Conservation (phyloP, 2,797 vertebrate species). For the Thalassophryne amazonica region DNA sequence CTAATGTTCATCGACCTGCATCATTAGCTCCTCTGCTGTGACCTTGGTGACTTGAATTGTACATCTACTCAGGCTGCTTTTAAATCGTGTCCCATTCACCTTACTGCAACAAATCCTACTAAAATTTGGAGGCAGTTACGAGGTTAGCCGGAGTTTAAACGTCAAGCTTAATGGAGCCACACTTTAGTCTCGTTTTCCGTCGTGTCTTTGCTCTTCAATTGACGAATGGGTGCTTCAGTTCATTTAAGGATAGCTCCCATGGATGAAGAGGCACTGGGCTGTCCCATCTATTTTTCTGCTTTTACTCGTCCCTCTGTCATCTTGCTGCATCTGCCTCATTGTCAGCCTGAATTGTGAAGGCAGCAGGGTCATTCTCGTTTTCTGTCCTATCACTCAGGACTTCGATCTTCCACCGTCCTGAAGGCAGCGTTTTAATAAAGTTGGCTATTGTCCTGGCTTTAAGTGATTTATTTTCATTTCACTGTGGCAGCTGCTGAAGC, state of each 20-base stretch:
- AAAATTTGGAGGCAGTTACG: neutral
- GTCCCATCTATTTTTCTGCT: neutral
- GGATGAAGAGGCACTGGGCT: too few relatives aligned
- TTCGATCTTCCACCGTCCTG: conserved; percentile 33
- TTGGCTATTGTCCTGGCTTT: conserved; percentile 40
- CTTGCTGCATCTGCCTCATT: neutral
- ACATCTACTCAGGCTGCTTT: neutral
- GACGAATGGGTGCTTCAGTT: too few relatives aligned
- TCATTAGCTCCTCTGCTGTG: neutral
- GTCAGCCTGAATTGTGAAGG: conserved; percentile 25
- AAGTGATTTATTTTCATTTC: conserved; percentile 67
- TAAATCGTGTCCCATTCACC: neutral
- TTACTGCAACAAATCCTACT: neutral
- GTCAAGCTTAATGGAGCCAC: neutral
- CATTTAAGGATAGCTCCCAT: too few relatives aligned
- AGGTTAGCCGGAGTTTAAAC: neutral
- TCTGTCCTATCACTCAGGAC: conserved; percentile 15
- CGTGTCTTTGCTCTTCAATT: too few relatives aligned
- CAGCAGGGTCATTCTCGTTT: conserved; percentile 17
- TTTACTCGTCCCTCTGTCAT: neutral
- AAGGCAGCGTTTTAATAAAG: conserved; percentile 65
- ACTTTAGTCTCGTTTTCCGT: neutral
- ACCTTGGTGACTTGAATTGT: neutral
- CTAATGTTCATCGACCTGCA: neutral
- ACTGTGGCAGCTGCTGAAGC: conserved; percentile 30